Conservation (phyloP, 2,113 vertebrate species). For the Nycticorax nycticorax region DNA sequence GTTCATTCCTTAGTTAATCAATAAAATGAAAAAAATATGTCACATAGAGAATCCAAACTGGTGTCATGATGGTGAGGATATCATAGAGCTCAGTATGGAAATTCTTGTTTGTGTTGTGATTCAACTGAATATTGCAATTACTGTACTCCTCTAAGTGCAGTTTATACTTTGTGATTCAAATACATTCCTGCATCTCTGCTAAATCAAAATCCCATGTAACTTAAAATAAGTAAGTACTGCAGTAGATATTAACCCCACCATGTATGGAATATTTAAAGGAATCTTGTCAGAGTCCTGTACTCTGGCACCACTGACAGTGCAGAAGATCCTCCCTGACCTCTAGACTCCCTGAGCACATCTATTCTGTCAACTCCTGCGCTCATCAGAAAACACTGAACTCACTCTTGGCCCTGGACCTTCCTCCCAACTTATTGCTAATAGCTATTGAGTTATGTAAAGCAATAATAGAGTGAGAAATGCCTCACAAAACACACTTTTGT, state of each 20-base stretch:
- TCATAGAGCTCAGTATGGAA: background rate
- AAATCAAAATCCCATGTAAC: background rate
- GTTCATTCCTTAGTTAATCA: background rate
- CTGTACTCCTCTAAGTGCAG: background rate
- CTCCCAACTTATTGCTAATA: background rate
- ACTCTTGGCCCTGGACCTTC: background rate
- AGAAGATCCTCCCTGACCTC: background rate
- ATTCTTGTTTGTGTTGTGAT: background rate
- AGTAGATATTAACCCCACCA: accelerated
- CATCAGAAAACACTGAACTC: background rate
- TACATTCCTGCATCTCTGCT: background rate
- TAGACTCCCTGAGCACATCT: background rate
- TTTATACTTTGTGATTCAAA: background rate
- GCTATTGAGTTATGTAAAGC: background rate
- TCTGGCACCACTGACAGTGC: background rate
- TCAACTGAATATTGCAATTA: background rate
- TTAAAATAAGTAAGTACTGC: background rate
- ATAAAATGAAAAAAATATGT: background rate
- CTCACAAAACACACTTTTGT: background rate
- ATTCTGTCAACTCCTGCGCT: background rate
- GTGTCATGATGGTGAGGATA: background rate
- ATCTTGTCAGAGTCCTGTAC: background rate
- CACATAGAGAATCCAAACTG: background rate
- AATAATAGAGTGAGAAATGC: background rate
- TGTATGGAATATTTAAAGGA: background rate